Evolutionary conservation across 2,797 vertebrate species (phyloP).

Genomic region (Malacoctenus gilli): DNA sequence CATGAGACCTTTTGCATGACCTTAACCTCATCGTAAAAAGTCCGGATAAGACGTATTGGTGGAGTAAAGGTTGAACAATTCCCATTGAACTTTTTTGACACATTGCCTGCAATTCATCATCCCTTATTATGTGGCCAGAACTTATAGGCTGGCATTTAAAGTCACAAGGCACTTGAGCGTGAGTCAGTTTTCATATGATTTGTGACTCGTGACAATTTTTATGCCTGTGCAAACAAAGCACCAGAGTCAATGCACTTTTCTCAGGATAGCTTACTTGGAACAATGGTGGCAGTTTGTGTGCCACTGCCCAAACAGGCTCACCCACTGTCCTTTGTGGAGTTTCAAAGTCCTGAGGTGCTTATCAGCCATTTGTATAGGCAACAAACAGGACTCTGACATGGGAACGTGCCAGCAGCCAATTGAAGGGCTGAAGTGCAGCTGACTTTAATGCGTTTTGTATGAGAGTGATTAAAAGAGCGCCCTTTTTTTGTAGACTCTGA

Average conservation of each 20-base stretch:
- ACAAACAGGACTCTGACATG: conserved; percentile 66
- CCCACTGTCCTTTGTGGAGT: conserved; percentile 52
- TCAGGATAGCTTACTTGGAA: conserved; percentile 36
- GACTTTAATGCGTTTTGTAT: conserved; percentile 45
- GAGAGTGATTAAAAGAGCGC: conserved; percentile 71
- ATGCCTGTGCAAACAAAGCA: conserved; percentile 48
- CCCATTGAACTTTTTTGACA: conserved; percentile 56
- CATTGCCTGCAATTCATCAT: conserved; percentile 49
- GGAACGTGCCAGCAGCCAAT: conserved; percentile 63
- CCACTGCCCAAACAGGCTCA: conserved; percentile 44
- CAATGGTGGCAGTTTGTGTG: conserved; percentile 36
- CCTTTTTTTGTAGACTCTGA: conserved; percentile 51
- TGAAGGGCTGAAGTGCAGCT: conserved; percentile 45
- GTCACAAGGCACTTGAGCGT: conserved; percentile 42
- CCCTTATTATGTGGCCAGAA: conserved; percentile 20
- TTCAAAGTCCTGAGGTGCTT: conserved; percentile 61
- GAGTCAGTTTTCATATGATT: conserved; percentile 47
- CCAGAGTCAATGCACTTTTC: conserved; percentile 48
- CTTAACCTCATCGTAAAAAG: conserved; percentile 40
- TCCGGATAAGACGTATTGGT: conserved; percentile 45
- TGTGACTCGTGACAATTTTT: conserved; percentile 54
- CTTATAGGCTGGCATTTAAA: conserved; percentile 40
- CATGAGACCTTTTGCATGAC: conserved; percentile 49
- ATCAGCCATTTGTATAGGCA: conserved; percentile 48
- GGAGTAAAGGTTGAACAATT: conserved; percentile 57